Evolutionary conservation across 2,113 vertebrate species (phyloP), one percentile per base, ranked within the genome.

Genomic region (Pterocles gutturalis): DNA sequence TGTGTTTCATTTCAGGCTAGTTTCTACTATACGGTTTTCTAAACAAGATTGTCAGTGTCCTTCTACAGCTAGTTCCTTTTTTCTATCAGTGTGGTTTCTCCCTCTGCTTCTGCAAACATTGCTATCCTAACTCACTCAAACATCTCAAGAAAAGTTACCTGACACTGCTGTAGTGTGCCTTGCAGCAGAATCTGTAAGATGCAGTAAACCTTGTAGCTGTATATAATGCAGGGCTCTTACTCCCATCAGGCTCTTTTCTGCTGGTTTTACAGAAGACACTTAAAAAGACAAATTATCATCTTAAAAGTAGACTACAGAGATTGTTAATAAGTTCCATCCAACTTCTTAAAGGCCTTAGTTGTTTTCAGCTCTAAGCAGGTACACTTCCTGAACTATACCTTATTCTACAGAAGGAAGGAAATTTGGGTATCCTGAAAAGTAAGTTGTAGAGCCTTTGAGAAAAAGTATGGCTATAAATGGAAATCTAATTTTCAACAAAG

Each of bases 211-310:
- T 69, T 22, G 4, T 12, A 61, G 75, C 76, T 85, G 34, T 89
- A 34, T 76, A 43, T 60, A 82, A 82, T 67, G 31, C 73, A 71
- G 53, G 67, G 49, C 33, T 84, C 58, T 82, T 78, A 70, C 67
- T 89, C 90, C 81, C 89, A 93, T 78, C 79, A 89, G 87, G 28
- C 34, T 96, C 60, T 75, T 94, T 93, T 73, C 80, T 92, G 26
- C n/a, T 70, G 46, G 55, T 92, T 97, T 97, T 95, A 92, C 55
- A 94, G 78, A 92, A 75, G 60, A 78, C 57, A 86, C 75, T 96
- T 94, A 80, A 96, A 97, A 96, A 97, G 84, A 97, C 82, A 96
- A 97, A 97, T 96, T 90, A 82, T 66, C 70, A 91, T 82, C 91
- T 95, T 97, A 90, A 97, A 97, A 77, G 33, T 62, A 90, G 90